A percentile compares a stretch with the other conserved stretches of the same genome.
These are phyloP conservation scores for Tachysurus fulvidraco DNA, from an alignment of 2,113 vertebrate species.

Conservation along the genomic window DNA sequence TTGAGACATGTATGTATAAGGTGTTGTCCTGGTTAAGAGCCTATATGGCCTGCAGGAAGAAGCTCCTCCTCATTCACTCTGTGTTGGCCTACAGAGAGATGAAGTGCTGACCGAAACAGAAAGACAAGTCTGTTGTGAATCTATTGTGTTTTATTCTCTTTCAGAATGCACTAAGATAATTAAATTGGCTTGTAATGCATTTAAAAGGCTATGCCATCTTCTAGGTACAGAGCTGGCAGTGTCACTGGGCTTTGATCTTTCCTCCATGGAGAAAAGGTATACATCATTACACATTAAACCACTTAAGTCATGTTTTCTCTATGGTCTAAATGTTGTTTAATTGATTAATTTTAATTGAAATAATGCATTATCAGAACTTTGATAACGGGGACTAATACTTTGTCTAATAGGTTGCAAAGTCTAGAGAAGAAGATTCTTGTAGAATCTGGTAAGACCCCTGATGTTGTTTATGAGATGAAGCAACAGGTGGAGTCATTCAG, in stretches of 20 bases:
- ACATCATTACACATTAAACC: background rate
- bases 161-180: background rate
- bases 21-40: background rate
- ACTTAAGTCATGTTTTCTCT: background rate
- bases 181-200: background rate
- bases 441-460: slow-evolving; percentile 68
- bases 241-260: slow-evolving; percentile 73
- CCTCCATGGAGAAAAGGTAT: slow-evolving; percentile 78
- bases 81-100: background rate
- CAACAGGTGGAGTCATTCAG: slow-evolving; percentile 76
- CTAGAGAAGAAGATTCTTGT: slow-evolving; percentile 75
- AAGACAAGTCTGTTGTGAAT: background rate
- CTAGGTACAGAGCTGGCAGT: slow-evolving; percentile 68
- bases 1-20: background rate
- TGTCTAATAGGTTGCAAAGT: slow-evolving; percentile 66
- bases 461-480: slow-evolving; percentile 75
- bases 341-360: background rate
- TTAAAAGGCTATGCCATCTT: slow-evolving; percentile 30
- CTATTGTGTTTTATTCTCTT: background rate
- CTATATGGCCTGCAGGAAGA: background rate
- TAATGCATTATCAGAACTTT: background rate
- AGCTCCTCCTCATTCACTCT: background rate
- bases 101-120: background rate
- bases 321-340: too few species aligned
- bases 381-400: background rate